Percentiles rank a stretch among this genome's conserved stretches.
Conservation (phyloP, 2,888 invertebrate genomes). For the Stenodema calcarata region DNA sequence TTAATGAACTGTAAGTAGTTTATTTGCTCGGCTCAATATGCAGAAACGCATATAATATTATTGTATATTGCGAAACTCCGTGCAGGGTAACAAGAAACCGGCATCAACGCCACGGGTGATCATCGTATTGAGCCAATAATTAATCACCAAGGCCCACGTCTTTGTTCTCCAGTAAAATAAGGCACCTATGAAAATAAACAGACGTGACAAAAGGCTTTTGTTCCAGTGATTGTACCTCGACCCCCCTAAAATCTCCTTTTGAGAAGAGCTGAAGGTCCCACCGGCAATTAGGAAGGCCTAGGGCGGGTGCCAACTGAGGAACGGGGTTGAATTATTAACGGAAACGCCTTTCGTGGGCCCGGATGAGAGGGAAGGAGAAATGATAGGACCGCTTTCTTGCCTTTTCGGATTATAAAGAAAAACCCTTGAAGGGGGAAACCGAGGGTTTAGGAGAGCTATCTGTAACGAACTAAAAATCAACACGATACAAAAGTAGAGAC, state of each 20-base stretch:
- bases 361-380: not conserved
- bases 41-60: not conserved
- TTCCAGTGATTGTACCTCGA: not conserved
- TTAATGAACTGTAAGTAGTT: no score
- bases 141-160: not conserved
- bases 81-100: not conserved
- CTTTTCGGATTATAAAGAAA: not conserved
- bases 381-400: not conserved
- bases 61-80: not conserved
- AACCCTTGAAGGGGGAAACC: not conserved
- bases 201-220: constrained; percentile 7
- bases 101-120: not conserved
- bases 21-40: no score
- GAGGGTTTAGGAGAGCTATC: not conserved
- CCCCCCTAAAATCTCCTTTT: not conserved
- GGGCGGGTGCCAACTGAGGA: not conserved
- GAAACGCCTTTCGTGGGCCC: not conserved
- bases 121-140: not conserved
- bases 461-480: not conserved
- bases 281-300: not conserved
- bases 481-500: not conserved
- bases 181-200: not conserved
- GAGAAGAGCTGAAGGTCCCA: not conserved
- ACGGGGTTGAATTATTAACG: not conserved
- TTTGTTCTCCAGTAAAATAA: not conserved